Conservation (phyloP, 2,113 vertebrate species). For the Erythrocercus mccallii region DNA sequence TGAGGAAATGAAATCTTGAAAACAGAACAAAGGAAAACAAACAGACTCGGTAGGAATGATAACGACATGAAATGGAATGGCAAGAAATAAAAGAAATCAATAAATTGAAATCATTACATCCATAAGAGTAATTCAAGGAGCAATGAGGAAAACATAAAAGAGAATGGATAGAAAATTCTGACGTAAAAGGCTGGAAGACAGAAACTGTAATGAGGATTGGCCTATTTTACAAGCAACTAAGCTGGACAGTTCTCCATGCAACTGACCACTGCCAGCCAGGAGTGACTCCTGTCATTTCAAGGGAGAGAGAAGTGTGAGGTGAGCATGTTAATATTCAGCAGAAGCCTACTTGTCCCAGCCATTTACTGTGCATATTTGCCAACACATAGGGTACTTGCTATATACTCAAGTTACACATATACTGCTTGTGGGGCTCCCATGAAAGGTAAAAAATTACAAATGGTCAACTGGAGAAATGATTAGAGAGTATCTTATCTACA, state of each 20-base stretch:
- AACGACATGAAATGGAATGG: not conserved
- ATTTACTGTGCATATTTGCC: not conserved
- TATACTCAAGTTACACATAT: not conserved
- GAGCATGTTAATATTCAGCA: not conserved
- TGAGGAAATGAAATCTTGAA: not conserved
- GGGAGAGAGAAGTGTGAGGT: not conserved
- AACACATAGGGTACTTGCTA: not conserved
- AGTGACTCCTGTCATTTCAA: not conserved
- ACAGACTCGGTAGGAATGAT: too few relatives aligned
- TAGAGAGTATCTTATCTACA: not conserved
- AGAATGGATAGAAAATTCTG: not conserved
- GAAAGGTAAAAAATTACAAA: not conserved
- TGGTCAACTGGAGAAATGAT: not conserved
- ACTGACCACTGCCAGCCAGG: not conserved
- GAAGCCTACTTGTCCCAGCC: not conserved
- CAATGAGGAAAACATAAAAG: not conserved
- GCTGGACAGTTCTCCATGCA: not conserved
- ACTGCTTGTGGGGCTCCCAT: not conserved
- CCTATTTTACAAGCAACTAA: not conserved
- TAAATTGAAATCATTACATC: not conserved
- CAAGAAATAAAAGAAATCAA: not conserved
- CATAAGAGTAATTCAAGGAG: not conserved
- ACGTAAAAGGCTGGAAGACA: not conserved
- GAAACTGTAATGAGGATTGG: not conserved
- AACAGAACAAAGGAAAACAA: not conserved